Evolutionary conservation across 2,888 invertebrate genomes (phyloP).

Genomic region (Zaprionus obscuricornis): DNA sequence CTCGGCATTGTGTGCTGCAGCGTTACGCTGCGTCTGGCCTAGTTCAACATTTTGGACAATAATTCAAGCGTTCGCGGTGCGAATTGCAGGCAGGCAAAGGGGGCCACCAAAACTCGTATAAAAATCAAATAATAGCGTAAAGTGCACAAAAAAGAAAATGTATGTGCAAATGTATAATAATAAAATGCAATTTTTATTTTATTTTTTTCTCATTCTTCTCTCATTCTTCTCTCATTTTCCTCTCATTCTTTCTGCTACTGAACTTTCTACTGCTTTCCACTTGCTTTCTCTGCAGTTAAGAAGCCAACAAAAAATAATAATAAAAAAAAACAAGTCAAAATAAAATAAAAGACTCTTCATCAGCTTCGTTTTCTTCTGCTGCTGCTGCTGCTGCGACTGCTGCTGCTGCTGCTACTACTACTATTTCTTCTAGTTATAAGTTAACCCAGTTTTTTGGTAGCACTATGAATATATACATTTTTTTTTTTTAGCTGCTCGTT

Average conservation of each 20-base stretch:
- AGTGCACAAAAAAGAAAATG: slow-evolving; percentile 36
- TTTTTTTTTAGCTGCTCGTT: no score
- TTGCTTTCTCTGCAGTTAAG: slow-evolving; percentile 11
- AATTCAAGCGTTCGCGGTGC: slow-evolving; percentile 55
- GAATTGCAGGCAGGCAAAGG: background rate
- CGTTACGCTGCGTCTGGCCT: slow-evolving; percentile 51
- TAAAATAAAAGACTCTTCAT: slow-evolving; percentile 53
- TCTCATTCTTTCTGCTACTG: background rate
- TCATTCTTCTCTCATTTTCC: no score
- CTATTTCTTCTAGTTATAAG: no score
- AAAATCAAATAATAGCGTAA: slow-evolving; percentile 73
- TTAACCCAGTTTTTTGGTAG: no score
- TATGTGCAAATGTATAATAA: slow-evolving; percentile 49
- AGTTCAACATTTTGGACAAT: slow-evolving; percentile 71
- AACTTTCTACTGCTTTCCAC: background rate
- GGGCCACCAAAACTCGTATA: slow-evolving; percentile 50
- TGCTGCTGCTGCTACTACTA: no score
- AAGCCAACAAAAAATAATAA: slow-evolving; percentile 22
- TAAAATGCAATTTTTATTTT: slow-evolving; percentile 31
- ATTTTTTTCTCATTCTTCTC: background rate
- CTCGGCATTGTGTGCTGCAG: slow-evolving; percentile 39
- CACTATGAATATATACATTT: no score
- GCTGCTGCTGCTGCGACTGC: no score
- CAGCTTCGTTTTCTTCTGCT: slow-evolving; percentile 63
- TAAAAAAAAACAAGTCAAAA: slow-evolving; percentile 4